Percentiles rank a stretch among this genome's conserved stretches.
phyloP scores from a whole-genome alignment of 2,113 vertebrate species.

The Halcyon senegalensis region DNA sequence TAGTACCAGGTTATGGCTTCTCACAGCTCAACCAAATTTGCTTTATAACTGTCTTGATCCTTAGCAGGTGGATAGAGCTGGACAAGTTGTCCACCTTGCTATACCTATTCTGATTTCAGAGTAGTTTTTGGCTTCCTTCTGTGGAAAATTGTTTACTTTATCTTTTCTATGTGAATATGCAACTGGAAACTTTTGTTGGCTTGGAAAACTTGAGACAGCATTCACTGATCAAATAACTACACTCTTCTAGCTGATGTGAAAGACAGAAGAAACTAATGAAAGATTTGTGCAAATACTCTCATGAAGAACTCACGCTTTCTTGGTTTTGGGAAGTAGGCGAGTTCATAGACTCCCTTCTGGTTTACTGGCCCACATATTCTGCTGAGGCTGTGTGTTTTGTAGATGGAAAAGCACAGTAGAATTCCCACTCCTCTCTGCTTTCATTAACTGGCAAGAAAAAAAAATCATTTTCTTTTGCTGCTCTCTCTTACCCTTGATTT shows the following conservation, averaged over 20 bases:
- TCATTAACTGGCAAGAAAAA: background rate
- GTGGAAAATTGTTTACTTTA: background rate
- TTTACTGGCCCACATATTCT: background rate
- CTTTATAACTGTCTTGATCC: background rate
- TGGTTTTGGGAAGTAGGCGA: background rate
- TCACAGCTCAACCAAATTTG: background rate
- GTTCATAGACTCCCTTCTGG: background rate
- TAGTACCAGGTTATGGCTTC: background rate
- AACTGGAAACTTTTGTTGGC: background rate
- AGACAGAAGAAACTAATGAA: background rate
- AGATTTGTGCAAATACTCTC: background rate
- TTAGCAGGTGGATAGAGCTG: background rate
- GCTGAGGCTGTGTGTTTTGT: background rate
- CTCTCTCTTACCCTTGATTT: background rate
- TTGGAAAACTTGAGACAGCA: conserved; percentile 1
- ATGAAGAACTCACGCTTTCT: background rate
- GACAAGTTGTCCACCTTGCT: background rate
- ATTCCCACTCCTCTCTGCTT: background rate
- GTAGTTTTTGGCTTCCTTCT: background rate
- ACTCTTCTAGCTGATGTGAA: background rate
- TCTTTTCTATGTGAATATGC: background rate
- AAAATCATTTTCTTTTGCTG: background rate
- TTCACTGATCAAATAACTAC: background rate
- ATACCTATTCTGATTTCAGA: background rate
- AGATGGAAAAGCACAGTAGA: background rate